A percentile compares a stretch with the other conserved stretches of the same genome.
Conservation (phyloP, 2,113 vertebrate species). For the Paradisaea rubra region DNA sequence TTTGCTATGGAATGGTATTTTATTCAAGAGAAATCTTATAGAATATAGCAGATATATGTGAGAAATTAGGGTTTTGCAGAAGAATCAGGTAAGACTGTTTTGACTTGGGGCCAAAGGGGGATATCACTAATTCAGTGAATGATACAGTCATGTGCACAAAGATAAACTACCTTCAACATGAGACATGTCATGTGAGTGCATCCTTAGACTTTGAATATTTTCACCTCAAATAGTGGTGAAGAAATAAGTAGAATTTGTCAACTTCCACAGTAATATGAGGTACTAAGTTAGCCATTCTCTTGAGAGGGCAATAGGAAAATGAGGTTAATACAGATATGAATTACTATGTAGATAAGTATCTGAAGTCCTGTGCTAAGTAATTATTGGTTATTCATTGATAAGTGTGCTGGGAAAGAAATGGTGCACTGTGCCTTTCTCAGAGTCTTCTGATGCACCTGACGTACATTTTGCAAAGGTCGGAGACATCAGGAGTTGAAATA, state of each 20-base stretch:
- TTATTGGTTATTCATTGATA: background rate
- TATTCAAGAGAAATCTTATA: background rate
- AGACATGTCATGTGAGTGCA: background rate
- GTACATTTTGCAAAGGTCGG: background rate
- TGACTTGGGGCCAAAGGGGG: background rate
- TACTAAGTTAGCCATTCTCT: background rate
- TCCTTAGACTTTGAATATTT: background rate
- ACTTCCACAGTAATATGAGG: background rate
- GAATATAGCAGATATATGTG: background rate
- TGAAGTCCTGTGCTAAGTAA: background rate
- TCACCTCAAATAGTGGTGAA: background rate
- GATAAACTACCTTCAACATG: background rate
- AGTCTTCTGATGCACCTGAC: background rate
- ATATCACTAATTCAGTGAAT: background rate
- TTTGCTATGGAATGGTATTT: background rate
- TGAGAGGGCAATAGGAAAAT: background rate
- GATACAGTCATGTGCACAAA: background rate
- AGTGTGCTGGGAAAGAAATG: background rate
- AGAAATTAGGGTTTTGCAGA: background rate
- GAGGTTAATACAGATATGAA: background rate
- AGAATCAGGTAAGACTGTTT: background rate
- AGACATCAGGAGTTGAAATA: background rate
- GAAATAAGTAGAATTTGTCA: background rate
- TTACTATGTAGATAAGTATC: background rate
- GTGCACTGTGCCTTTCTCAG: background rate